These are phyloP conservation scores for Uromys caudimaculatus DNA, from an alignment of 2,797 vertebrate species.

Conservation along the genomic window DNA sequence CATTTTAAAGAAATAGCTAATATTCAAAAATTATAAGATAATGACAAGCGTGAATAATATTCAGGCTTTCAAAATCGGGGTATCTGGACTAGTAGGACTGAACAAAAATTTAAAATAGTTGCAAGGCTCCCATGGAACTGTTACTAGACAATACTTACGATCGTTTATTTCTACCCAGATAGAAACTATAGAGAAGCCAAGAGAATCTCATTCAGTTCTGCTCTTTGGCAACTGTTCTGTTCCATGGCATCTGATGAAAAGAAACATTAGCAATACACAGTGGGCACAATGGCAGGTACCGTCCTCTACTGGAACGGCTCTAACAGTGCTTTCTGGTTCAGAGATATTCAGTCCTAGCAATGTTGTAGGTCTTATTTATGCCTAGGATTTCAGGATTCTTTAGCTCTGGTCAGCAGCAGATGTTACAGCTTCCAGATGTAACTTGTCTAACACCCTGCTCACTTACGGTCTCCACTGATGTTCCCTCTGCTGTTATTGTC, in stretches of 20 bases:
- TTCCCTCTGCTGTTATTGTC: not conserved
- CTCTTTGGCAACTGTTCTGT: too few species aligned
- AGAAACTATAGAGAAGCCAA: not conserved
- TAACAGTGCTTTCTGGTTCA: not conserved
- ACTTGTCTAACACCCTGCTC: not conserved
- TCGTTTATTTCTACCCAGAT: not conserved
- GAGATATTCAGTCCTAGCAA: not conserved
- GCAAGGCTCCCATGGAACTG: not conserved
- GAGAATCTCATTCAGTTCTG: rapidly evolving
- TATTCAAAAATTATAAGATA: not conserved
- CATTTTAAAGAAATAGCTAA: not conserved
- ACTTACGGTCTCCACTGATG: not conserved
- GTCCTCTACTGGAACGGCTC: too few species aligned
- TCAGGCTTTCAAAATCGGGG: not conserved
- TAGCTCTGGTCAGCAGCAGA: not conserved
- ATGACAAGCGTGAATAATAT: not conserved
- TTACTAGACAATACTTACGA: not conserved
- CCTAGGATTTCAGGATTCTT: not conserved
- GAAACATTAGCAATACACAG: not conserved
- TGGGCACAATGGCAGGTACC: not conserved
- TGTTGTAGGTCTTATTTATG: not conserved
- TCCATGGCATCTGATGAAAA: too few species aligned
- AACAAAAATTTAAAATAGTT: not conserved
- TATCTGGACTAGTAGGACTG: not conserved
- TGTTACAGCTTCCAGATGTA: not conserved